phyloP scores from a whole-genome alignment of 2,797 vertebrate species.

The Lithobates sylvaticus region DNA sequence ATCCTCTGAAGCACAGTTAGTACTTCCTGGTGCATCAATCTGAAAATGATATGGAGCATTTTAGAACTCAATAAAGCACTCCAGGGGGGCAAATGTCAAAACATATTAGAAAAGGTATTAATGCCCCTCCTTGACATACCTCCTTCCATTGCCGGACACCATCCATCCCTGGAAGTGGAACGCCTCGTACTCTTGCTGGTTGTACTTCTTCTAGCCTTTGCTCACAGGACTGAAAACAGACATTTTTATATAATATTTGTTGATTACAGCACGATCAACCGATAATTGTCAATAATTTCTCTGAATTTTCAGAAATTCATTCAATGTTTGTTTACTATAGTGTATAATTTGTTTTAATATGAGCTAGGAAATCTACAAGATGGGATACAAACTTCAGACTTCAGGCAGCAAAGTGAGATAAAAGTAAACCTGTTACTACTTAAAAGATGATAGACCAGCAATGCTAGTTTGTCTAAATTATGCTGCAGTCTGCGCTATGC shows the following conservation, averaged over 20 bases:
- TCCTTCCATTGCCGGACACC: conserved; percentile 71
- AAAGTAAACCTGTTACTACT: too few species aligned
- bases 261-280: too few species aligned
- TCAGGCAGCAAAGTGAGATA: too few species aligned
- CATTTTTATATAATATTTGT: background rate
- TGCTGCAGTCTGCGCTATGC: too few species aligned
- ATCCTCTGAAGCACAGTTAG: conserved; percentile 49
- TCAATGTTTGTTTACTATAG: too few species aligned
- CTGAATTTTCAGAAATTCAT: too few species aligned
- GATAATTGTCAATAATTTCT: too few species aligned
- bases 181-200: conserved; percentile 63
- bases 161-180: conserved; percentile 72
- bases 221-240: conserved; percentile 50
- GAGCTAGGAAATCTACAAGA: too few species aligned
- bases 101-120: background rate
- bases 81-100: background rate
- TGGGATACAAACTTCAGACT: too few species aligned
- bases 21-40: conserved; percentile 42
- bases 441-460: too few species aligned
- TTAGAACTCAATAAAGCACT: background rate
- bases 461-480: too few species aligned
- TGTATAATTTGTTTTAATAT: too few species aligned
- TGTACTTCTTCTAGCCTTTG: conserved; percentile 60
- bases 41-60: conserved; percentile 13
- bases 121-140: conserved; percentile 34